These are phyloP conservation scores for Zelostemma sp. DNA, from an alignment of 1,140 invertebrate species.

Conservation along the genomic window DNA sequence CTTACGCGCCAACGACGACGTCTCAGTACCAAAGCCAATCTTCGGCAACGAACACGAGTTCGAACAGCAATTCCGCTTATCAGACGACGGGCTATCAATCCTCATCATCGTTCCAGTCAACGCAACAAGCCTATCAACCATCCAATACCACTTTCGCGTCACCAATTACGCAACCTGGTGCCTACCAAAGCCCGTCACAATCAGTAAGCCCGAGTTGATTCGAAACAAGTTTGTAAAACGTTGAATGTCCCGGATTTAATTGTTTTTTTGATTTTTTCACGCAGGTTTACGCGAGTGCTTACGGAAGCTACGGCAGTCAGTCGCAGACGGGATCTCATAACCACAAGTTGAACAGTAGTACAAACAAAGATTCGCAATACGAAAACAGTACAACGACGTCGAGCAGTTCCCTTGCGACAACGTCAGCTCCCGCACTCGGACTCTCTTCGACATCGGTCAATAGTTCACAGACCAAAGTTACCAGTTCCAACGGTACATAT, in stretches of 20 bases:
- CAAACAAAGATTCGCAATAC: slow-evolving; percentile 71
- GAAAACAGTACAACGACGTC: slow-evolving; percentile 70
- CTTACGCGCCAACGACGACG: slow-evolving; percentile 62
- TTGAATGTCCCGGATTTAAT: too few species aligned
- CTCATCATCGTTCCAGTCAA: slow-evolving; percentile 62
- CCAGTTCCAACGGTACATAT: slow-evolving; percentile 64
- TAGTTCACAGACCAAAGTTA: slow-evolving; percentile 68
- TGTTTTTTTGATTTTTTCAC: slow-evolving; percentile 16
- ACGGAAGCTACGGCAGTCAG: slow-evolving; percentile 61
- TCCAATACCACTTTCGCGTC: slow-evolving; percentile 65
- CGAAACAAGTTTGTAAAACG: neutral
- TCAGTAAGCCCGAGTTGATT: slow-evolving; percentile 50
- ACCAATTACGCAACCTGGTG: slow-evolving; percentile 64
- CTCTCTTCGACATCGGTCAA: slow-evolving; percentile 67
- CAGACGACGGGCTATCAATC: slow-evolving; percentile 62
- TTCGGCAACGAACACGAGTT: slow-evolving; percentile 58
- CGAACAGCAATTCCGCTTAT: slow-evolving; percentile 60
- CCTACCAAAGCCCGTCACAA: slow-evolving; percentile 64
- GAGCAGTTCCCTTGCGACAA: slow-evolving; percentile 69
- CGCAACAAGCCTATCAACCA: slow-evolving; percentile 64
- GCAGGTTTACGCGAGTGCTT: slow-evolving; percentile 63
- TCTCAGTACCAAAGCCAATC: slow-evolving; percentile 65
- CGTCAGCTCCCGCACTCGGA: slow-evolving; percentile 69
- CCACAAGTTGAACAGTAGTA: slow-evolving; percentile 67
- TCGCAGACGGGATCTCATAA: slow-evolving; percentile 63